These are phyloP conservation scores for Lasius platythorax DNA, from an alignment of 2,888 invertebrate genomes.

Conservation along the genomic window DNA sequence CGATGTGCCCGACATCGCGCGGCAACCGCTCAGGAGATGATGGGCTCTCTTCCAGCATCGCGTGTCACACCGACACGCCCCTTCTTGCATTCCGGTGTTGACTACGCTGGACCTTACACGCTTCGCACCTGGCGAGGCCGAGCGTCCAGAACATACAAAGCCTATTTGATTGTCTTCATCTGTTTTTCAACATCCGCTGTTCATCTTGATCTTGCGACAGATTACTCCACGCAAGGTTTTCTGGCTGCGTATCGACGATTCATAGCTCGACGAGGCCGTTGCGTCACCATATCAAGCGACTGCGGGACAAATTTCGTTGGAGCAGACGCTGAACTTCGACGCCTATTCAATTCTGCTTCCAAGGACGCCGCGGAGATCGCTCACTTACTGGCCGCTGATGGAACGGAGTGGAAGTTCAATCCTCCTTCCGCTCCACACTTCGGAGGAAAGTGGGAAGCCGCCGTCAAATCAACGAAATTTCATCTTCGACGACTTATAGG, in stretches of 20 bases:
- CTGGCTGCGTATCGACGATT: not conserved
- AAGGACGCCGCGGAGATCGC: not conserved
- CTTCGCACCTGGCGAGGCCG: not conserved
- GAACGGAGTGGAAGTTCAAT: too few species aligned
- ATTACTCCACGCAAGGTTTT: too few species aligned
- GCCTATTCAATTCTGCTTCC: not conserved
- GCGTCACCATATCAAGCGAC: not conserved
- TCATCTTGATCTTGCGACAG: too few species aligned
- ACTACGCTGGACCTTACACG: conserved; percentile 12
- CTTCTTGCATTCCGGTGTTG: not conserved
- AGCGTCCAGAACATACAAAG: not conserved
- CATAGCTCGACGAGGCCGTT: not conserved
- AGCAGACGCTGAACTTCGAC: not conserved
- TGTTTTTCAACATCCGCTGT: not conserved
- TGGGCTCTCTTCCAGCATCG: not conserved
- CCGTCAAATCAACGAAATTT: not conserved
- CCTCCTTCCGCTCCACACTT: not conserved
- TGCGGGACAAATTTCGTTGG: conserved; percentile 9
- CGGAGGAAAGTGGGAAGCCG: not conserved
- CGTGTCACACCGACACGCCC: conserved; percentile 6
- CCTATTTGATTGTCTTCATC: not conserved
- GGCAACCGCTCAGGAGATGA: not conserved
- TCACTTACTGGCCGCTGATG: not conserved
- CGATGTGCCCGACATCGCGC: not conserved
- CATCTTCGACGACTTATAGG: not conserved